These are phyloP conservation scores for Stenurella melanura DNA, from an alignment of 2,888 invertebrate species.

Conservation along the genomic window DNA sequence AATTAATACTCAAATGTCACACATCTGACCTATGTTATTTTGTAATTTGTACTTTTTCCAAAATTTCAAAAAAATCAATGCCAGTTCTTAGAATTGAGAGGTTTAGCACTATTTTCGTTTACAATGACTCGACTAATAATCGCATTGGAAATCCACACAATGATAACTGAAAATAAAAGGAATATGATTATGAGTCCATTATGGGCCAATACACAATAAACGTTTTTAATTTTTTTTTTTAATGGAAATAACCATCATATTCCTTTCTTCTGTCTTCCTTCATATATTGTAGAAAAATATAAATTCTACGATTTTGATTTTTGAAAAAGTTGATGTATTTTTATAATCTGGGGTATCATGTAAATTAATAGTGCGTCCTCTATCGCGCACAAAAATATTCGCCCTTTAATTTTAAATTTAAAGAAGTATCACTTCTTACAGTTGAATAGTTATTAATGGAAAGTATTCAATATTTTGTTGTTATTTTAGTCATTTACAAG, in stretches of 20 bases:
- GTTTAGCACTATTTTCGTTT: too few species aligned
- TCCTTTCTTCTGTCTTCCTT: not conserved
- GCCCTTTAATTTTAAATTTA: not conserved
- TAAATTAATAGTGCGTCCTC: not conserved
- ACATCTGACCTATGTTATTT: too few species aligned
- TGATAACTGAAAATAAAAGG: not conserved
- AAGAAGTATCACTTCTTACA: not conserved
- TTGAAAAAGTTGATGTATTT: not conserved
- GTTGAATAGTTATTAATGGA: not conserved
- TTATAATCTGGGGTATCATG: not conserved
- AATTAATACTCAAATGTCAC: too few species aligned
- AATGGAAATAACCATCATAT: not conserved
- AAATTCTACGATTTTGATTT: conserved; percentile 6
- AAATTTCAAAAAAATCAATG: too few species aligned
- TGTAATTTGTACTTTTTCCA: too few species aligned
- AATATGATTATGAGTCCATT: not conserved
- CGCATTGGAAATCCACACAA: conserved; percentile 2
- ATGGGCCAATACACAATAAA: not conserved
- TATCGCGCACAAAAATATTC: not conserved
- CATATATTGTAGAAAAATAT: conserved; percentile 27
- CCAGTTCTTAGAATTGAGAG: too few species aligned
- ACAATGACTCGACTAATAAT: too few species aligned
- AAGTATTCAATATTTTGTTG: not conserved
- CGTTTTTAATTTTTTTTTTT: too few species aligned
- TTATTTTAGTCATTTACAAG: conserved; percentile 47